These are phyloP conservation scores for Caenorhabditis sp. DNA, from an alignment of 2,888 invertebrate species.

Conservation along the genomic window DNA sequence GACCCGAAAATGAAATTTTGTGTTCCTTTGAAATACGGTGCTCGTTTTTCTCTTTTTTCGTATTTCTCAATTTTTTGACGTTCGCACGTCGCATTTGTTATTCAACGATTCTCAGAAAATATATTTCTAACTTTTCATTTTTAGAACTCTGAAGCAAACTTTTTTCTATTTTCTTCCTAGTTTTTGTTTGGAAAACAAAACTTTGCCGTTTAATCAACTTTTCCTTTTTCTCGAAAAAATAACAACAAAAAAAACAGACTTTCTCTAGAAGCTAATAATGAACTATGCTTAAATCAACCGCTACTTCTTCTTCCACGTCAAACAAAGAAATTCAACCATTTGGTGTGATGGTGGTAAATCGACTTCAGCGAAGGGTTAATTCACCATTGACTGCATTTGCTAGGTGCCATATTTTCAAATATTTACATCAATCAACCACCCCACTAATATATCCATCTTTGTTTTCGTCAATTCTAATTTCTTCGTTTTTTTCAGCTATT, in stretches of 20 bases:
- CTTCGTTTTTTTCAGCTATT: conserved; percentile 51
- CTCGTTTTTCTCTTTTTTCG: too few relatives aligned
- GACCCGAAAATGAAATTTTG: too few relatives aligned
- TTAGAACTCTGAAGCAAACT: too few relatives aligned
- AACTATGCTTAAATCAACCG: background rate
- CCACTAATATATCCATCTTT: background rate
- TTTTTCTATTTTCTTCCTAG: too few relatives aligned
- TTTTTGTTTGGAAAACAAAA: too few relatives aligned
- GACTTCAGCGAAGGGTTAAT: conserved; percentile 31
- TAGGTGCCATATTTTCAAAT: conserved; percentile 24
- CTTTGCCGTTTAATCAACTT: too few relatives aligned
- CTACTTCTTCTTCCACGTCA: background rate
- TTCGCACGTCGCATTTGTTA: too few relatives aligned
- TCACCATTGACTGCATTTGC: conserved; percentile 42
- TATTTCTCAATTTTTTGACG: too few relatives aligned
- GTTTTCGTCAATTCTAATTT: background rate
- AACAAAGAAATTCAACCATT: conserved; percentile 45
- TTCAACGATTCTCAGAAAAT: too few relatives aligned
- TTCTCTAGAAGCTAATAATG: background rate
- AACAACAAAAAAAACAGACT: conserved; percentile 4
- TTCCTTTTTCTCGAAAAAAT: conserved; percentile 5
- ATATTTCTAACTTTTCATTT: too few relatives aligned
- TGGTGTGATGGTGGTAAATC: conserved; percentile 44
- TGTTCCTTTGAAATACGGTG: too few relatives aligned
- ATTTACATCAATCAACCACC: background rate